A percentile compares a stretch with the other conserved stretches of the same genome.
Conservation (phyloP, 2,888 invertebrate species). For the Hydroisotoma schaefferi region DNA sequence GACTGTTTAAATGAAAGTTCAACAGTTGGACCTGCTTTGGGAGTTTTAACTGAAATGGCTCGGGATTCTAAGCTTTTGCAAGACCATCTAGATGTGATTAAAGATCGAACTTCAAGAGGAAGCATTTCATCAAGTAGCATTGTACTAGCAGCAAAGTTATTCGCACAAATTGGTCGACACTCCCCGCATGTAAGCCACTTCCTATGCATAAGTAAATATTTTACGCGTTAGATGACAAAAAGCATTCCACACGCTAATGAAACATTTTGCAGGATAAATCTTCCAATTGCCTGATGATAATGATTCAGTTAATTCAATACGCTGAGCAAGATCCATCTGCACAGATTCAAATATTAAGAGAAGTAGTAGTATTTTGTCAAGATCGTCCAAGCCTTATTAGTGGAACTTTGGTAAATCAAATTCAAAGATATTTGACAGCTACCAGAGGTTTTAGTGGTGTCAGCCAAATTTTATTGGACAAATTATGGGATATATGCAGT, state of each 20-base stretch:
- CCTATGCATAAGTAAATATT: too few relatives aligned
- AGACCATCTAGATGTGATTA: slow-evolving; percentile 24
- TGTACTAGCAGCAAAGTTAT: slow-evolving; percentile 34
- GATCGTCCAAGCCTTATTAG: slow-evolving; percentile 76
- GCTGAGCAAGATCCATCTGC: slow-evolving; percentile 31
- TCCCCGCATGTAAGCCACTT: slow-evolving; percentile 4
- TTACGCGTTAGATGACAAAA: too few relatives aligned
- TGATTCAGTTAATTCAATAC: slow-evolving; percentile 48
- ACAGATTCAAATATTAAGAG: slow-evolving; percentile 71
- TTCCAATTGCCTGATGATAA: slow-evolving; percentile 49
- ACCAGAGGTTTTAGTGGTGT: slow-evolving; percentile 28
- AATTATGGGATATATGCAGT: slow-evolving; percentile 36
- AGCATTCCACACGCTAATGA: neutral
- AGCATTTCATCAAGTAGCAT: slow-evolving; percentile 9
- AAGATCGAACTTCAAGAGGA: slow-evolving; percentile 12
- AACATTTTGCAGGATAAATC: slow-evolving; percentile 15
- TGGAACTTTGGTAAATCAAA: slow-evolving; percentile 63
- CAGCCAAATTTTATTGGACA: slow-evolving; percentile 34
- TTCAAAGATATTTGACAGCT: slow-evolving; percentile 31
- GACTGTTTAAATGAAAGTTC: slow-evolving; percentile 66
- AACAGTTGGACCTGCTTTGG: slow-evolving; percentile 52
- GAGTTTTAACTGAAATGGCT: slow-evolving; percentile 32
- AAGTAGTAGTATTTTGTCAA: slow-evolving; percentile 75
- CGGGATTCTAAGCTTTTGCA: slow-evolving; percentile 18
- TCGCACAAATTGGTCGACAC: slow-evolving; percentile 22